Evolutionary conservation across 1,140 invertebrate species (phyloP).

Genomic region (Lerema accius): DNA sequence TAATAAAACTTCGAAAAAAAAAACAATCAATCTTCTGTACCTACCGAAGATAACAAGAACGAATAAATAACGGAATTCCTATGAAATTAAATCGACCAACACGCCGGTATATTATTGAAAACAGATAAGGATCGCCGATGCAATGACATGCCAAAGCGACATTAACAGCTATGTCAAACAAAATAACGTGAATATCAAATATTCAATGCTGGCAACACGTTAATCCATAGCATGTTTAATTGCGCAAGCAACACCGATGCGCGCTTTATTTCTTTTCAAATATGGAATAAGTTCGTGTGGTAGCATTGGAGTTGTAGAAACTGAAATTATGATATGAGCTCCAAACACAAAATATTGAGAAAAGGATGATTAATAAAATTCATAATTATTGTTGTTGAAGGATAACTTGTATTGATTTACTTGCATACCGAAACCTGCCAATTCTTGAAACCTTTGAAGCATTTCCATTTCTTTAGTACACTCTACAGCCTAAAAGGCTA

Average conservation of each 20-base stretch:
- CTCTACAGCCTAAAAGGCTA: too few species aligned
- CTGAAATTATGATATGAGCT: too few species aligned
- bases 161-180: conserved; percentile 77
- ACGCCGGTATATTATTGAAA: conserved; percentile 69
- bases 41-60: conserved; percentile 42
- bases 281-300: conserved; percentile 19
- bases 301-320: conserved; percentile 59
- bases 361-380: too few species aligned
- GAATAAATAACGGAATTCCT: conserved; percentile 50
- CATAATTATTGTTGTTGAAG: too few species aligned
- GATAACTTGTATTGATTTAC: too few species aligned
- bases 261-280: conserved; percentile 39
- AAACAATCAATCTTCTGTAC: background rate
- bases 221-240: conserved; percentile 53
- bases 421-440: too few species aligned
- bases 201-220: conserved; percentile 60
- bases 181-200: conserved; percentile 67
- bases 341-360: too few species aligned
- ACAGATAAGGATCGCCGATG: conserved; percentile 59
- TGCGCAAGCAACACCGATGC: conserved; percentile 59
- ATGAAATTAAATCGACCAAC: conserved; percentile 59
- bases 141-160: conserved; percentile 75
- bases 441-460: too few species aligned
- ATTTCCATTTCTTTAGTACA: too few species aligned
- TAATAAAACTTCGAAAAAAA: too few species aligned